A percentile compares a stretch with the other conserved stretches of the same genome.
Conservation (phyloP, 2,797 vertebrate species). For the Pseudochromis fuscus region DNA sequence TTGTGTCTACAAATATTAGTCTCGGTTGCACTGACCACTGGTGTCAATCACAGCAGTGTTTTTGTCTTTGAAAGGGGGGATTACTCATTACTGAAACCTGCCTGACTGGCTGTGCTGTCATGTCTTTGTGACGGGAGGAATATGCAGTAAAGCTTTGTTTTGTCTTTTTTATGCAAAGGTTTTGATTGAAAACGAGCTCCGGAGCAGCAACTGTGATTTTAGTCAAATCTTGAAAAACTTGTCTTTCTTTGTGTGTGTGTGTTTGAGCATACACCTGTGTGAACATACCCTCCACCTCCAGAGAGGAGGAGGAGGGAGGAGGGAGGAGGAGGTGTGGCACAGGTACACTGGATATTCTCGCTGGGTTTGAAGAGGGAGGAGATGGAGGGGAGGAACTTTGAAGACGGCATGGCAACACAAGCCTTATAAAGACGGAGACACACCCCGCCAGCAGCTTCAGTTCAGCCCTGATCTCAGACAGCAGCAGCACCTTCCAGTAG, state of each 20-base stretch:
- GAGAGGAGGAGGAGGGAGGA: conserved; percentile 38
- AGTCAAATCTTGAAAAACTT: conserved; percentile 31
- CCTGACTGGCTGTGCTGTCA: conserved; percentile 8
- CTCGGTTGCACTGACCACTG: background rate
- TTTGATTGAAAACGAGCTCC: background rate
- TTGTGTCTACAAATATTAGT: background rate
- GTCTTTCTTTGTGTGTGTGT: conserved; percentile 10
- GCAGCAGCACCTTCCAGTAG: conserved; percentile 32
- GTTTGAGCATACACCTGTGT: conserved; percentile 48
- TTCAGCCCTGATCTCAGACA: conserved; percentile 31
- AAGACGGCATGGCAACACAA: conserved; percentile 70
- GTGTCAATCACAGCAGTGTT: conserved; percentile 34
- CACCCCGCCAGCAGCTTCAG: conserved; percentile 35
- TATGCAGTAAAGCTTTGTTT: conserved; percentile 10
- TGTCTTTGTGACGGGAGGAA: background rate
- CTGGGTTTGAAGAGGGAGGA: conserved; percentile 63
- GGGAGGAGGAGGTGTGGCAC: conserved; percentile 55
- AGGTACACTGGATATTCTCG: conserved; percentile 71
- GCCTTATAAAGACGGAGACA: conserved; percentile 56
- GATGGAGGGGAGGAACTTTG: conserved; percentile 53
- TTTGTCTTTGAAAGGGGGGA: background rate
- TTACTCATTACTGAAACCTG: conserved; percentile 34
- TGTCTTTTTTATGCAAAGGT: too few species aligned
- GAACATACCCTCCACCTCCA: conserved; percentile 19
- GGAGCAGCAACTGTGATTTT: background rate